Conservation (phyloP, 2,113 vertebrate species). For the Daubentonia madagascariensis region DNA sequence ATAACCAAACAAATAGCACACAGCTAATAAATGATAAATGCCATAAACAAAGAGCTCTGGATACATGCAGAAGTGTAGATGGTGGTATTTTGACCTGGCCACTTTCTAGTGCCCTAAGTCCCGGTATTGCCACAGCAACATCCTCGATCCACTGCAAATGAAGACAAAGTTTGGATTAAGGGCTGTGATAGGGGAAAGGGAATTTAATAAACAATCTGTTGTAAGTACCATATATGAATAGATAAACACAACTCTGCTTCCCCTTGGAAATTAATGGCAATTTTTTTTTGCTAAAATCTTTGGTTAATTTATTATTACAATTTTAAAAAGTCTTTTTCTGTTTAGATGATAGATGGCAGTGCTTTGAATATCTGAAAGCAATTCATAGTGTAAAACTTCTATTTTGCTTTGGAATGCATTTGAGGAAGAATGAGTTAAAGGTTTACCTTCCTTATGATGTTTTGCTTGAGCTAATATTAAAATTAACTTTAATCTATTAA, state of each 20-base stretch:
- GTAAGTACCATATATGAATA: not conserved
- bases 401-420: slow-evolving; percentile 19
- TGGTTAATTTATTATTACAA: not conserved
- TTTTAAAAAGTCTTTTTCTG: not conserved
- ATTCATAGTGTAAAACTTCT: slow-evolving; percentile 1
- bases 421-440: not conserved
- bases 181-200: not conserved
- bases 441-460: slow-evolving; percentile 6
- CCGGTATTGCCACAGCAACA: not conserved
- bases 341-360: not conserved
- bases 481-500: slow-evolving; percentile 47
- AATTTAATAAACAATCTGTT: slow-evolving; percentile 40
- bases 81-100: not conserved
- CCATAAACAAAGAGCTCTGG: not conserved
- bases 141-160: not conserved
- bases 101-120: not conserved
- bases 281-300: not conserved
- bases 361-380: slow-evolving; percentile 27
- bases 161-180: slow-evolving; percentile 15
- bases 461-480: slow-evolving; percentile 31
- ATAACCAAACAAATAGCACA: not conserved
- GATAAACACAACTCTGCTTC: not conserved
- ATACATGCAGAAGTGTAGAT: not conserved
- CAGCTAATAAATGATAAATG: not conserved
- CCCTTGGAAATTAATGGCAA: not conserved